Evolutionary conservation across 1,140 invertebrate genomes (phyloP).

Genomic region (Bradynema listronoti): DNA sequence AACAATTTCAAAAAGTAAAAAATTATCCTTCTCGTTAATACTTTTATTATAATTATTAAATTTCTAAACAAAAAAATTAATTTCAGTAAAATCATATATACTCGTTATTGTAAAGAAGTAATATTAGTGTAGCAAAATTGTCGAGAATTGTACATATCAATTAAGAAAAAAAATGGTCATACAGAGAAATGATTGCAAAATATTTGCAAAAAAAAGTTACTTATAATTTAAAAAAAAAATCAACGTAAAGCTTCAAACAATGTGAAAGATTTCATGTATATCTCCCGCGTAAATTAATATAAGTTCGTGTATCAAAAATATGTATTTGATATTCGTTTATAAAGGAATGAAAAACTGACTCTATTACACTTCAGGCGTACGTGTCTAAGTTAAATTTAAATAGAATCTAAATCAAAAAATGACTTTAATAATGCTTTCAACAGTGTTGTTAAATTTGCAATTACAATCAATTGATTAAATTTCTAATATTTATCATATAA

Average conservation of each 20-base stretch:
- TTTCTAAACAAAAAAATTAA: neutral
- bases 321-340: too few species aligned
- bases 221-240: neutral
- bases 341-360: too few species aligned
- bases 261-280: neutral
- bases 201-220: constrained; percentile 6
- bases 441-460: too few species aligned
- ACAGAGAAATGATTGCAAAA: too few species aligned
- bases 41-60: neutral
- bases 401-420: too few species aligned
- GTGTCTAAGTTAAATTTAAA: too few species aligned
- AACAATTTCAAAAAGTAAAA: neutral
- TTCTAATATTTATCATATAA: too few species aligned
- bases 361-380: too few species aligned
- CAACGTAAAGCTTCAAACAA: neutral
- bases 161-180: constrained; percentile 1
- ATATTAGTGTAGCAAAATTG: neutral
- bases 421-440: too few species aligned
- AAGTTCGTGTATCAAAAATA: too few species aligned
- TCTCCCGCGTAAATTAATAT: neutral
- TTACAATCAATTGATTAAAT: too few species aligned
- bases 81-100: neutral
- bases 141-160: neutral
- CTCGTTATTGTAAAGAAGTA: neutral
- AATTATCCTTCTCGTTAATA: neutral